These are phyloP conservation scores for Autographa pulchrina DNA, from an alignment of 2,888 invertebrate genomes.

Conservation along the genomic window DNA sequence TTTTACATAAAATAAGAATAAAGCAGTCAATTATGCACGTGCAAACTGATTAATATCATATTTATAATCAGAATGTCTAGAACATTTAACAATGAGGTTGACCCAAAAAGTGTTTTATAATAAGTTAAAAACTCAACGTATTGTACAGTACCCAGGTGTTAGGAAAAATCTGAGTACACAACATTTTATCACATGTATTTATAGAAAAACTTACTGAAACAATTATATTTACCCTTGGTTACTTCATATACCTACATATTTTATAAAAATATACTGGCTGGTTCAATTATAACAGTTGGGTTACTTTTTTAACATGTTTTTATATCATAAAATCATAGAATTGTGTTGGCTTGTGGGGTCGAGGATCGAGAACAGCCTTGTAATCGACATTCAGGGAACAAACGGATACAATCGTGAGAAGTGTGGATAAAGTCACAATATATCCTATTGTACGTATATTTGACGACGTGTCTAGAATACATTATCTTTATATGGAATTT, in stretches of 20 bases:
- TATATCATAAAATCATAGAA: too few relatives aligned
- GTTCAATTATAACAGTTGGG: too few relatives aligned
- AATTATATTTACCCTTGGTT: too few relatives aligned
- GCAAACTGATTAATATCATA: neutral
- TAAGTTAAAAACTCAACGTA: neutral
- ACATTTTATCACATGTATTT: too few relatives aligned
- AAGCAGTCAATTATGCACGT: neutral
- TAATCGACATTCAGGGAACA: conserved; percentile 52
- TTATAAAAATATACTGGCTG: too few relatives aligned
- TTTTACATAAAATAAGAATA: neutral
- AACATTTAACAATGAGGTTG: neutral
- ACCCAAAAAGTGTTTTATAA: neutral
- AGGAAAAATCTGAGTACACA: too few relatives aligned
- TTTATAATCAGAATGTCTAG: neutral
- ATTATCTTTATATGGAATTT: conserved; percentile 17
- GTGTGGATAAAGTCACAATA: conserved; percentile 36
- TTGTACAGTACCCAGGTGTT: too few relatives aligned
- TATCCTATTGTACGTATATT: conserved; percentile 43
- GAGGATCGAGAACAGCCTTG: conserved; percentile 39
- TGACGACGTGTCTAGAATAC: conserved; percentile 37
- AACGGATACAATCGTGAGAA: conserved; percentile 61
- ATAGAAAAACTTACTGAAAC: too few relatives aligned
- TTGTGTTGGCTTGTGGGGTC: neutral
- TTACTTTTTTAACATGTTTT: too few relatives aligned
- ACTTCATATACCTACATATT: too few relatives aligned